Base-by-base conservation (phyloP, 2,888 invertebrate genomes). In the Dolichopus griseipennis region DNA sequence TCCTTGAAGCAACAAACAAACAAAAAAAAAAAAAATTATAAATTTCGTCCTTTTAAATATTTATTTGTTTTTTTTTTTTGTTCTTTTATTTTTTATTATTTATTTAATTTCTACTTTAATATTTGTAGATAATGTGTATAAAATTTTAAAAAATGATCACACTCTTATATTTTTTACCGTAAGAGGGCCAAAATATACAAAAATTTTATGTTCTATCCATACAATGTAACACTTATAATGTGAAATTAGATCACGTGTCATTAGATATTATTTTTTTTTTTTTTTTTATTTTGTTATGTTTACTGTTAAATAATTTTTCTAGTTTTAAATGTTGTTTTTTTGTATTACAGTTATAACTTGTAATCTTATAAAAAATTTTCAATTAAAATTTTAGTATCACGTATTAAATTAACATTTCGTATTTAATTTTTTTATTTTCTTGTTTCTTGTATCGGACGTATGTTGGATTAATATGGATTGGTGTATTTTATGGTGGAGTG, bases 231-330 rank as follows among this genome's bases (percentile, higher is more conserved):
- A 6, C 52, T 52, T 18, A 52, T 52, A 27, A 15, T 52, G 2
- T 18, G 52, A 52, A 52, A 52, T 52, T 52, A 52, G 52, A 52
- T 52, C 52, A 52, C 52, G 52, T 52, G 52, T 52, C n/a, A 52
- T 18, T 6, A 52, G 37, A 37, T 12, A 52, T 18, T 52, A 52
- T 52, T 52, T 52, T 52, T 52, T 52, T 1, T 52, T 7, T 52
- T 52, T 52, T 12, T 6, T 52, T 52, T 52, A 3, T 52, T 15
- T 43, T 52, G 9, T 52, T 52, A 43, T n/a, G 27, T 5, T 27
- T 5, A 27, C 27, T 27, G 27, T 27, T 27, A 27, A 27, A 27
- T 27, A 27, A 27, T 52, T 52, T n/a, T 52, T 10, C 12, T 52
- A 52, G 18, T 52, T 52, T n/a, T 15, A n/a, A 52, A 15, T 52